Evolutionary conservation across 2,797 vertebrate species (phyloP).

Genomic region (Danio kyathit): DNA sequence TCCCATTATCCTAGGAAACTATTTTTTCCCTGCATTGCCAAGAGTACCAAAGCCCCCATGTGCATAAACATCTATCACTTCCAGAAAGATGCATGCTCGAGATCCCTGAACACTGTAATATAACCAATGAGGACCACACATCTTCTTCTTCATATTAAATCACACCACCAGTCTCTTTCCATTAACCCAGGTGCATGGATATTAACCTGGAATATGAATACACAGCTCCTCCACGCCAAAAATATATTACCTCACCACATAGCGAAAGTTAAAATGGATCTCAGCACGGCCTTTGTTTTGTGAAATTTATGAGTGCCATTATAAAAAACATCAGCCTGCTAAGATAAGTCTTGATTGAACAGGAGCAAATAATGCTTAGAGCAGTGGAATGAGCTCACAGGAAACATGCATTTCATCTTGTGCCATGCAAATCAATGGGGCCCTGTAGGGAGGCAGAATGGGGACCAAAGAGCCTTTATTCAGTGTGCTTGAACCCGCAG

Average conservation of each 20-base stretch:
- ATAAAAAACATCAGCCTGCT: constrained; percentile 64
- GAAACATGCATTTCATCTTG: constrained; percentile 73
- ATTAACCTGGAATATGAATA: constrained; percentile 46
- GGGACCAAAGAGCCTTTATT: constrained; percentile 45
- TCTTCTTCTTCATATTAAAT: constrained; percentile 44
- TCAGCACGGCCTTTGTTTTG: constrained; percentile 64
- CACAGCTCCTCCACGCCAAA: neutral
- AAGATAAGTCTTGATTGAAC: constrained; percentile 75
- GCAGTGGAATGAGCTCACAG: constrained; percentile 66
- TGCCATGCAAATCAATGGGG: constrained; percentile 75
- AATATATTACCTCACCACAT: constrained; percentile 44
- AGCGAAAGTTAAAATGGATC: constrained; percentile 67
- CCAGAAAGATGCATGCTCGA: constrained; percentile 13
- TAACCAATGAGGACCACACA: neutral
- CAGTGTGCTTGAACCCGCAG: constrained; percentile 47
- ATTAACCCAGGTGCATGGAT: constrained; percentile 49
- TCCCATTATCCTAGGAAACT: too few relatives aligned
- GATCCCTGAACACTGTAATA: constrained; percentile 27
- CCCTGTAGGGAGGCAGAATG: constrained; percentile 70
- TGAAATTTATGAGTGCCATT: constrained; percentile 75
- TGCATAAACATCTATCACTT: constrained; percentile 24
- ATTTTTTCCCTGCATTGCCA: neutral
- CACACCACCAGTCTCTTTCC: constrained; percentile 33
- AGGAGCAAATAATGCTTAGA: constrained; percentile 74
- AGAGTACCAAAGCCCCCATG: neutral